phyloP scores from a whole-genome alignment of 2,888 invertebrate genomes.

The Calameuta filiformis region DNA sequence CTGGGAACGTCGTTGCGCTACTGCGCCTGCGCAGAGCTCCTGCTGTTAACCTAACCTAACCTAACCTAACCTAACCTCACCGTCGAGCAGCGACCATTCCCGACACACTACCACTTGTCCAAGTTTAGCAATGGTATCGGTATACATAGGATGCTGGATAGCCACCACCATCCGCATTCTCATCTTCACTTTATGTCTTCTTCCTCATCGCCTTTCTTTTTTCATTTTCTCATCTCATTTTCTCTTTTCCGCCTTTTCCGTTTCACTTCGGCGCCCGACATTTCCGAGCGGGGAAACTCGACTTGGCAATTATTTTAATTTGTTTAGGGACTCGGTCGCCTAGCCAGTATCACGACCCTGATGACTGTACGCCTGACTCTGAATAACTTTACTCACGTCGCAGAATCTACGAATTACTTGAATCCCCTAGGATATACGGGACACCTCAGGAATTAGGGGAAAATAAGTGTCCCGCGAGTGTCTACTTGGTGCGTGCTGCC shows the following conservation, averaged over 20 bases:
- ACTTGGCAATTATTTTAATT: constrained; percentile 10
- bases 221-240: constrained; percentile 5
- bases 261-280: neutral
- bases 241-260: constrained; percentile 7
- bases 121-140: neutral
- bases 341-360: neutral
- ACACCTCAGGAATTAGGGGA: neutral
- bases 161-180: neutral
- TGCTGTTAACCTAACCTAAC: neutral
- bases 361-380: neutral
- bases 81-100: neutral
- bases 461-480: neutral
- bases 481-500: neutral
- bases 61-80: neutral
- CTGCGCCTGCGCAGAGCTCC: constrained; percentile 18
- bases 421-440: neutral
- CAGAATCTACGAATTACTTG: neutral
- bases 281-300: neutral
- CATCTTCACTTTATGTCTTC: neutral
- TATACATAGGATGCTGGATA: constrained; percentile 1
- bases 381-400: neutral
- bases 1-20: constrained; percentile 38
- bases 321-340: neutral
- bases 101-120: neutral
- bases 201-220: neutral